phyloP scores from a whole-genome alignment of 2,113 vertebrate genomes.

The Peromyscus californicus region DNA sequence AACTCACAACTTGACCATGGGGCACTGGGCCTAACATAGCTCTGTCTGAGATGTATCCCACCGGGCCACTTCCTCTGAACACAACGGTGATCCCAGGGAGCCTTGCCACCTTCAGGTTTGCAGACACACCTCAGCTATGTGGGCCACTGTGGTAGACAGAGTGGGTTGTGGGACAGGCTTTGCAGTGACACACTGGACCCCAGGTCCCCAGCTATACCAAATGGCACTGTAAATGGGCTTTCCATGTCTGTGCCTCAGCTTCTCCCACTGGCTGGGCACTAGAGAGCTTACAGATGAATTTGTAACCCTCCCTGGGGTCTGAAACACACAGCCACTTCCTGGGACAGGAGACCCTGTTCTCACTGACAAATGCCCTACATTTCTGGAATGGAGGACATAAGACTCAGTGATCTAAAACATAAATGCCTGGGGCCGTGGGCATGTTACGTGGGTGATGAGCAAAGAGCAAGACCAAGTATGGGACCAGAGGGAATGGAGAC shows the following conservation, averaged over 20 bases:
- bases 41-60: neutral
- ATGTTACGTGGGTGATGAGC: neutral
- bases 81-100: neutral
- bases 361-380: neutral
- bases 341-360: neutral
- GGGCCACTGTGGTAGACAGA: neutral
- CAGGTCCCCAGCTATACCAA: neutral
- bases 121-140: neutral
- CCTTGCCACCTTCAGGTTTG: neutral
- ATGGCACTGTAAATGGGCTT: neutral
- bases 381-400: neutral
- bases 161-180: neutral
- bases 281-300: neutral
- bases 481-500: neutral
- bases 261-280: neutral
- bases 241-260: neutral
- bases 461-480: neutral
- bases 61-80: neutral
- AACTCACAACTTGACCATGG: neutral
- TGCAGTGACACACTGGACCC: neutral
- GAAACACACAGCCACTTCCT: neutral
- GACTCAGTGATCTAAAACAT: neutral
- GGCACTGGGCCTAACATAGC: no score
- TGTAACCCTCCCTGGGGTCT: neutral
- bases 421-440: neutral